Evolutionary conservation across 1,140 invertebrate genomes (phyloP).

Genomic region (Plectrocnemia conspersa): DNA sequence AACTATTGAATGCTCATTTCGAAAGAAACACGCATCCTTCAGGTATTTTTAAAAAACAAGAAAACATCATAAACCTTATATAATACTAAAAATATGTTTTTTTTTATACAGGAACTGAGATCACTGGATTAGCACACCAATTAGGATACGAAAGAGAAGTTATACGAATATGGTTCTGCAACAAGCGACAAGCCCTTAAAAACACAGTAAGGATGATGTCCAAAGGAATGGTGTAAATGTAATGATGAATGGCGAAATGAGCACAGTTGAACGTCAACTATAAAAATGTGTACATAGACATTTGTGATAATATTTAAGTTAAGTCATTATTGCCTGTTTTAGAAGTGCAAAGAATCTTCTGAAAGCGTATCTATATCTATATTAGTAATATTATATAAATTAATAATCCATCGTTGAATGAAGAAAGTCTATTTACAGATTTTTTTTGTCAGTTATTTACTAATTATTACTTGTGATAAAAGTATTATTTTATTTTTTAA

Average conservation of each 20-base stretch:
- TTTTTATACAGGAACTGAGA: constrained; percentile 79
- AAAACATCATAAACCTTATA: too few species aligned
- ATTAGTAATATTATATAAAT: not conserved
- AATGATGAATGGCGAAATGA: not conserved
- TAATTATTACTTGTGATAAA: not conserved
- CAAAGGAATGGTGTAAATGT: constrained; percentile 62
- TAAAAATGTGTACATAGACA: constrained; percentile 24
- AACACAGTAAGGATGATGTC: constrained; percentile 92
- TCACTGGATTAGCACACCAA: constrained; percentile 90
- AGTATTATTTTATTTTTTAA: not conserved
- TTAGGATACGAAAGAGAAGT: constrained; percentile 96
- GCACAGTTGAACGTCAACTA: constrained; percentile 17
- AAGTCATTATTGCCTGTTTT: constrained; percentile 16
- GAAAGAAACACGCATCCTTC: constrained; percentile 96
- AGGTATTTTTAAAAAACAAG: too few species aligned
- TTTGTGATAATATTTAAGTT: constrained; percentile 28
- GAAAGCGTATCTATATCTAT: not conserved
- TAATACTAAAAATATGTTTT: constrained; percentile 9
- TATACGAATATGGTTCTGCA: constrained; percentile 98
- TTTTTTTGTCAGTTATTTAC: not conserved
- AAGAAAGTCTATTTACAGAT: not conserved
- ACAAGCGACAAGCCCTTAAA: constrained; percentile 94
- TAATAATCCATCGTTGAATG: not conserved
- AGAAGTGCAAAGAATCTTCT: constrained; percentile 21
- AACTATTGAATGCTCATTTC: constrained; percentile 92